These are phyloP conservation scores for Ichneumon xanthorius DNA, from an alignment of 2,888 invertebrate species.

Conservation along the genomic window DNA sequence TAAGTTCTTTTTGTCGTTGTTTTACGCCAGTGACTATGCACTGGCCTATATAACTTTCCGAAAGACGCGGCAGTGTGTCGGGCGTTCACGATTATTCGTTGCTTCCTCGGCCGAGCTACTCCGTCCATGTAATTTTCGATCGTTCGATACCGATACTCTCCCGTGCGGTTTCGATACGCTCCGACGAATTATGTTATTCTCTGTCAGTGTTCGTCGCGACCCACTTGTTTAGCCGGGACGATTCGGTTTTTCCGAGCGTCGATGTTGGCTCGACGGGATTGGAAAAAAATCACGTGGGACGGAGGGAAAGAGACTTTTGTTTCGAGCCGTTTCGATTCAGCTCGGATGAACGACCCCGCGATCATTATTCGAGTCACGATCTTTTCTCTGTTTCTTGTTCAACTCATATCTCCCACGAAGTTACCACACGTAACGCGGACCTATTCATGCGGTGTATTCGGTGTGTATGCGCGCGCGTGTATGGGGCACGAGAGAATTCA, in stretches of 20 bases:
- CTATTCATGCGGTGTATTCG: conserved; percentile 1
- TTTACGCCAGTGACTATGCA: neutral
- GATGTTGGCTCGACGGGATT: neutral
- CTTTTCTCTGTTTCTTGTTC: conserved; percentile 43
- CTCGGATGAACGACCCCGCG: conserved; percentile 15
- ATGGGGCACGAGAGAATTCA: conserved; percentile 21
- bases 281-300: conserved; percentile 17
- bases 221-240: conserved; percentile 43
- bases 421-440: conserved; percentile 34
- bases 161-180: conserved; percentile 59
- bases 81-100: conserved; percentile 55
- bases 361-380: conserved; percentile 61
- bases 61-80: neutral
- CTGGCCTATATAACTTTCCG: conserved; percentile 15
- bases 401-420: conserved; percentile 50
- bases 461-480: neutral
- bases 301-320: conserved; percentile 2
- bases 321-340: conserved; percentile 18
- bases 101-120: conserved; percentile 60
- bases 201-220: conserved; percentile 32
- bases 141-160: conserved; percentile 53
- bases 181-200: conserved; percentile 46
- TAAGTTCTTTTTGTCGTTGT: conserved; percentile 5
- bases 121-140: conserved; percentile 69
- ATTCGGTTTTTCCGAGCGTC: conserved; percentile 47